phyloP scores from a whole-genome alignment of 2,797 vertebrate species.

The Onychomys leucogaster region DNA sequence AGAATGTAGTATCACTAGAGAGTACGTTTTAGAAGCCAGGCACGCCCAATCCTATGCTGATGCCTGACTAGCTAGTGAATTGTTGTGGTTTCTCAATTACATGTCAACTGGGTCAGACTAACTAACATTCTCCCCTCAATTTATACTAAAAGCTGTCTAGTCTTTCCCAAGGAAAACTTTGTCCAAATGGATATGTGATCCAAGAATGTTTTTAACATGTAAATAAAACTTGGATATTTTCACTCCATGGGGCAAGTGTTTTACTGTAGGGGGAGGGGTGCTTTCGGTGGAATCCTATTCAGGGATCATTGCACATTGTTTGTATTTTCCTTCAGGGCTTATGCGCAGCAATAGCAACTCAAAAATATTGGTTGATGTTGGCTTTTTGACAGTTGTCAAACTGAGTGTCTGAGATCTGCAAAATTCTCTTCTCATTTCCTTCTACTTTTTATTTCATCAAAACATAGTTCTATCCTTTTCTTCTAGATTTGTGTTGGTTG shows the following conservation, averaged over 20 bases:
- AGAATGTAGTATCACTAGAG: background rate
- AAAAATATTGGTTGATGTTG: background rate
- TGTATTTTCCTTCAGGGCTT: background rate
- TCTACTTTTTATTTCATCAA: background rate
- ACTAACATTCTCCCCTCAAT: background rate
- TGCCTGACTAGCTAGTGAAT: background rate
- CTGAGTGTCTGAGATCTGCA: background rate
- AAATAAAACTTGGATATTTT: constrained; percentile 35
- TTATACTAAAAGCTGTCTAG: background rate
- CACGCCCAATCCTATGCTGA: background rate
- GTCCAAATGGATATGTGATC: background rate
- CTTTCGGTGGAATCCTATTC: constrained; percentile 15
- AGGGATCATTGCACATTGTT: constrained; percentile 35
- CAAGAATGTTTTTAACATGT: background rate
- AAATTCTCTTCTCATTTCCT: background rate
- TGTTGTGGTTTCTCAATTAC: background rate
- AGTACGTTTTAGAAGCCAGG: background rate
- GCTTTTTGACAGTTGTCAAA: constrained; percentile 29
- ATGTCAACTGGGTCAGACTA: background rate
- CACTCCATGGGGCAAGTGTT: constrained; percentile 30
- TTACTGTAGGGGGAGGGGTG: background rate
- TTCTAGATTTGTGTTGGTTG: background rate
- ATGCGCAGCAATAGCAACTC: background rate
- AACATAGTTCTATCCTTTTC: background rate
- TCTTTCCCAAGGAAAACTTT: constrained; percentile 41